phyloP scores from a whole-genome alignment of 2,888 invertebrate species.

The Nomada flava region DNA sequence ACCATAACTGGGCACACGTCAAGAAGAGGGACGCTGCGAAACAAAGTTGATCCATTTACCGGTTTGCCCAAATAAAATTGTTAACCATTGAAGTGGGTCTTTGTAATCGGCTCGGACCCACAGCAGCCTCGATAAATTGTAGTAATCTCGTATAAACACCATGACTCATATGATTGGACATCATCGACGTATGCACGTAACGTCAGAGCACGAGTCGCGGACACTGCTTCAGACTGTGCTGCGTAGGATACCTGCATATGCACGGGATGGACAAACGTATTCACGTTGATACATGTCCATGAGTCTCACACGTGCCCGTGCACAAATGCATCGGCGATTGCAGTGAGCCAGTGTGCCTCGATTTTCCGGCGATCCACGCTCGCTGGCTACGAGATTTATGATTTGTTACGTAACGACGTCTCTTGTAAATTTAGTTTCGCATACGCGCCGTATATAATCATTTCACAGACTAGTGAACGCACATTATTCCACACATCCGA shows the following conservation, averaged over 20 bases:
- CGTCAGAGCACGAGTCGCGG: conserved; percentile 22
- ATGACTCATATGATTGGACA: conserved; percentile 64
- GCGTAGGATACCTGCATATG: conserved; percentile 16
- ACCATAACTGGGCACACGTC: not conserved
- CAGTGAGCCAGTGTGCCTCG: conserved; percentile 31
- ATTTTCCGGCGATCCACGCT: conserved; percentile 55
- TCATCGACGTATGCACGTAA: conserved; percentile 50
- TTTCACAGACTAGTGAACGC: conserved; percentile 66
- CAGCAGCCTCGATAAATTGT: conserved; percentile 62
- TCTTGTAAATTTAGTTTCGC: conserved; percentile 51
- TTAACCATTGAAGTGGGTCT: conserved; percentile 2
- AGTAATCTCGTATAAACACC: conserved; percentile 63
- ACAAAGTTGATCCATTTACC: conserved; percentile 1
- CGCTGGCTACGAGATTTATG: conserved; percentile 63
- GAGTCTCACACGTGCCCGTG: not conserved
- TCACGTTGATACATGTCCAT: not conserved
- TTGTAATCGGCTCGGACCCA: conserved; percentile 38
- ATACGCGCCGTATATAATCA: conserved; percentile 54
- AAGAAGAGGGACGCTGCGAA: not conserved
- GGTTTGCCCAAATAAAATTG: conserved; percentile 45
- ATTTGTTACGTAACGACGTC: conserved; percentile 64
- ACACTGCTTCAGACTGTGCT: conserved; percentile 13
- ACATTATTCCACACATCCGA: conserved; percentile 61
- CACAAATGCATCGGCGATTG: conserved; percentile 35
- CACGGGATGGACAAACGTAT: not conserved